Base-by-base conservation (phyloP, 2,888 invertebrate genomes). In the Melieria picta region DNA sequence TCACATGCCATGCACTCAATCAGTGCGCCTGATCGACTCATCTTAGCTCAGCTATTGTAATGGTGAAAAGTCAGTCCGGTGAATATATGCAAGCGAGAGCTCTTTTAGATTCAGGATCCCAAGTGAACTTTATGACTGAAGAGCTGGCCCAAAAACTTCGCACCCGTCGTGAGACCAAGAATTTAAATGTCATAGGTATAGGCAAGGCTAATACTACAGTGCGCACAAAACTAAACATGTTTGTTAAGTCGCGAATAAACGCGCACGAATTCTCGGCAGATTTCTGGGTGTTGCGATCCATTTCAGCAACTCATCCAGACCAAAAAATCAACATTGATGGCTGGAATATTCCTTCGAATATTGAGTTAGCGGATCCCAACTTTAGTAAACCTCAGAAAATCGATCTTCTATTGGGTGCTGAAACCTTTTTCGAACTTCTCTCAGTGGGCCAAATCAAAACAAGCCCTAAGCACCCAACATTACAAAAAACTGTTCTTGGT, bases 281-380 rank as follows among this genome's bases (percentile, higher is more conserved):
- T 30, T 30, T 30, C 30, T 30, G 30, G 30, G 30, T 30, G 30
- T 30, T 74, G 16, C 71, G 75, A 3, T 75, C 68, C 7, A 79
- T 77, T 4, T 76, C 75, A 3, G 74, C 72, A 11, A 64, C 76
- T 55, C 77, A 77, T 11, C 77, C 77, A n/a, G 70, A 68, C 55
- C 61, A 64, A 7, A 72, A 68, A 4, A 4, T 76, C 16, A 52
- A 74, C 9, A 58, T 62, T 46, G 42, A 70, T 42, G 45, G 43
- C 0, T 76, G 75, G 61, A 72, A 43, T 7, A 56, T 52, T 52
- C 72, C 42, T 11, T 5, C 48, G 7, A 76, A 74, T 9, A 69
- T 45, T 47, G 62, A 7, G 9, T 68, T 74, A 5, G 72, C 75
- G 10, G 75, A 72, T 56, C 71, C 71, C 11, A 50, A 45, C 1